Conservation (phyloP, 2,113 vertebrate species). For the Cheirogaleus medius region DNA sequence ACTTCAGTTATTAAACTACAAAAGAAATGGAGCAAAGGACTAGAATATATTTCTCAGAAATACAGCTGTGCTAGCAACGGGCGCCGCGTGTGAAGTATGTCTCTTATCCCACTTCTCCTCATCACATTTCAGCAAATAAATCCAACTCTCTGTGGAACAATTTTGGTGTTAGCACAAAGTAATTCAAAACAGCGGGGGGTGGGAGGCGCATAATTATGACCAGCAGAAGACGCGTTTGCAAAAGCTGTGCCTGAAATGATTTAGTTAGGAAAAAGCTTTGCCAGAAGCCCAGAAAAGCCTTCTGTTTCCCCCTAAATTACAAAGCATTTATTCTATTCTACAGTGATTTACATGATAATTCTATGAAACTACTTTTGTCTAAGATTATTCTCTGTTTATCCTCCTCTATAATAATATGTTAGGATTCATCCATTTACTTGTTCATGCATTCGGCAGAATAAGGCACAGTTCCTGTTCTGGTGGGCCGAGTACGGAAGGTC, state of each 20-base stretch:
- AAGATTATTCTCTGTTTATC: conserved; percentile 59
- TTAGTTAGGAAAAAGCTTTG: conserved; percentile 51
- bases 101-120: conserved; percentile 57
- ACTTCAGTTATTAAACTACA: conserved; percentile 69
- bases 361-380: conserved; percentile 34
- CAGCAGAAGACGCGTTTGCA: conserved; percentile 62
- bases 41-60: conserved; percentile 72
- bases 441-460: background rate
- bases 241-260: conserved; percentile 52
- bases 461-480: background rate
- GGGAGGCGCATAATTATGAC: conserved; percentile 4
- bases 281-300: conserved; percentile 52
- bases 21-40: conserved; percentile 58
- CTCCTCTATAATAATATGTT: conserved; percentile 11
- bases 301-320: conserved; percentile 47
- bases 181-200: conserved; percentile 67
- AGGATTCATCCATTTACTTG: background rate
- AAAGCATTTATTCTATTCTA: conserved; percentile 44
- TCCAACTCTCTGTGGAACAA: conserved; percentile 55
- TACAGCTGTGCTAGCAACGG: conserved; percentile 38
- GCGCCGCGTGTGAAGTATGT: background rate
- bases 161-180: conserved; percentile 71
- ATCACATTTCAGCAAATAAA: conserved; percentile 76
- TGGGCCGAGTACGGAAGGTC: background rate
- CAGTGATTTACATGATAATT: conserved; percentile 58